Evolutionary conservation across 2,888 invertebrate genomes (phyloP), one percentile per base, ranked within the genome.

Genomic region (Brachylomia viminalis): DNA sequence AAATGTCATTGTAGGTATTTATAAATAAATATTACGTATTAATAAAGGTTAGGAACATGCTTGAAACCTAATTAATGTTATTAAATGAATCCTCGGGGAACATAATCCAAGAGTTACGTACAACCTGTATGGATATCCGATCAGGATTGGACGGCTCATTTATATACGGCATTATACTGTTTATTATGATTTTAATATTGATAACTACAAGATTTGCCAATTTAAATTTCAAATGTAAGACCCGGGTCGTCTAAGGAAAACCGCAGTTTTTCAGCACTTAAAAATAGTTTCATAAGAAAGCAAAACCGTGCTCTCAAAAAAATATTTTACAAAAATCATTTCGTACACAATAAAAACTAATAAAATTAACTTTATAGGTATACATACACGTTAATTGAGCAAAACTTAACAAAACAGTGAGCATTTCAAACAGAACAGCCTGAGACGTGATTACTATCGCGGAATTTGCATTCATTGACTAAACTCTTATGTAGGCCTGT

Each of bases 351-450:
- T 87, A 87, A 87, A 92, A 92, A 93, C 93, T 92, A 93, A 95
- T 90, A 92, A 82, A 89, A 91, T 91, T 94, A 94, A 94, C 92
- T 91, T 93, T 93, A 94, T 90, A 92, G 91, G 89, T 92, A 92
- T 91, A 93, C 91, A 93, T 94, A 95, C 92, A 94, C 91, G 92
- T 91, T 93, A 95, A 94, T 96, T 96, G 96, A 96, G 96, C 96
- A 96, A 95, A 95, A 96, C 95, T 95, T 96, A 96, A 96, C 95
- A 92, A 94, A 95, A 95, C 92, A 92, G 91, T 96, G 96, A 96
- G 96, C 95, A 95, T 94, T 92, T 88, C 86, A 90, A 90, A 94
- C 92, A 90, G 89, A 94, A 93, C 93, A 92, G 90, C 91, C 90
- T 85, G 90, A 88, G 85, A 86, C 70, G 76, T 80, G 75, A 81